Evolutionary conservation across 2,113 vertebrate species (phyloP).

Genomic region (Pseudorhombus dupliciocellatus): DNA sequence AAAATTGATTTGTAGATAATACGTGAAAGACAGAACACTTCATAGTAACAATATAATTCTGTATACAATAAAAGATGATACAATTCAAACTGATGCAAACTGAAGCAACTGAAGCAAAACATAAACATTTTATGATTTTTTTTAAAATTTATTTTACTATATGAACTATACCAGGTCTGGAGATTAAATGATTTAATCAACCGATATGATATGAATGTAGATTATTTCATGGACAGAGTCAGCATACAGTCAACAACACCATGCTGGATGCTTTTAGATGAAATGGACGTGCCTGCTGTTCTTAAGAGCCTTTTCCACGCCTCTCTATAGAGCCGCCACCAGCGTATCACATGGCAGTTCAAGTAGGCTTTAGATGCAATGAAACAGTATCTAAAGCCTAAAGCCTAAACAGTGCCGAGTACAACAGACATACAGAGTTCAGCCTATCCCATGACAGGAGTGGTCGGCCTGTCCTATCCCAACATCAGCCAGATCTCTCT

Average conservation of each 20-base stretch:
- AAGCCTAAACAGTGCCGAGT: slow-evolving; percentile 52
- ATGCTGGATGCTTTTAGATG: slow-evolving; percentile 41
- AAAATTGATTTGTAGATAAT: neutral
- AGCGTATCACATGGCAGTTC: slow-evolving; percentile 58
- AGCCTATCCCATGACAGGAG: slow-evolving; percentile 64
- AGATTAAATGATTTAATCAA: neutral
- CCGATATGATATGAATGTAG: neutral
- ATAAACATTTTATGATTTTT: neutral
- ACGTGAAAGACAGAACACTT: neutral
- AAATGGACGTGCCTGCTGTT: slow-evolving; percentile 33
- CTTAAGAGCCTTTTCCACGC: slow-evolving; percentile 43
- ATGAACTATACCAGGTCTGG: neutral
- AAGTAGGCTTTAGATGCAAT: slow-evolving; percentile 63
- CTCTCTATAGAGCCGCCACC: slow-evolving; percentile 47
- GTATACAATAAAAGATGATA: neutral
- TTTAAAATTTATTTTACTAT: neutral
- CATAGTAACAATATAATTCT: neutral
- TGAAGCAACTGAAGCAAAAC: neutral
- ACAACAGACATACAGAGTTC: slow-evolving; percentile 61
- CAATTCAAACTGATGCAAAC: neutral
- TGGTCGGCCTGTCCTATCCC: slow-evolving; percentile 62
- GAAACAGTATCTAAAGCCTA: slow-evolving; percentile 55
- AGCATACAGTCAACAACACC: neutral
- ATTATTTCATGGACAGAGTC: slow-evolving; percentile 16
- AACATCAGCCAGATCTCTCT: slow-evolving; percentile 63